Evolutionary conservation across 1,140 invertebrate species (phyloP).

Genomic region (Drosophila equinoxialis): DNA sequence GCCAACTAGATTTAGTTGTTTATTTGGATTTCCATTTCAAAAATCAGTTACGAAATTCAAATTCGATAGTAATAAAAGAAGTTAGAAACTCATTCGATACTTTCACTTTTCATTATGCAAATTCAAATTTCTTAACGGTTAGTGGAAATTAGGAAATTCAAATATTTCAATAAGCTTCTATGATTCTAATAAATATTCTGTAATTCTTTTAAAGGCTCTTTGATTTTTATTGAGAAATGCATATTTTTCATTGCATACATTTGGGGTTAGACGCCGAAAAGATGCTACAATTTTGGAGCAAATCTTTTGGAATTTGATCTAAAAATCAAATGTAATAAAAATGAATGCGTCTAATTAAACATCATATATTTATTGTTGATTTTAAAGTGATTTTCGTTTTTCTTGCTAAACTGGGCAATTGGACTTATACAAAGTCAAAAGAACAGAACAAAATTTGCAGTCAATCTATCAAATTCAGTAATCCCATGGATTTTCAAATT

Average conservation of each 20-base stretch:
- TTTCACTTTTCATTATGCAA: too few relatives aligned
- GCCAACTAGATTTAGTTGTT: not conserved
- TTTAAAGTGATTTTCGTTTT: too few relatives aligned
- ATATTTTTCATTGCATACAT: not conserved
- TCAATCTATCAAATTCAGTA: slow-evolving; percentile 4
- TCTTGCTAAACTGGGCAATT: not conserved
- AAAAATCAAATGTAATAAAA: not conserved
- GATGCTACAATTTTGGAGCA: not conserved
- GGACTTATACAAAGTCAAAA: not conserved
- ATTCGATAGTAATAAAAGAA: too few relatives aligned
- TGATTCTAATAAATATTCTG: too few relatives aligned
- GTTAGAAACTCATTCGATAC: too few relatives aligned
- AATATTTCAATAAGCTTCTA: too few relatives aligned
- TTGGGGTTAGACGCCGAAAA: not conserved
- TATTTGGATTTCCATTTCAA: not conserved
- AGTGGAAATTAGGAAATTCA: too few relatives aligned
- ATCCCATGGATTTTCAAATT: slow-evolving; percentile 4
- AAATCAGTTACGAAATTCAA: too few relatives aligned
- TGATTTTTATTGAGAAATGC: not conserved
- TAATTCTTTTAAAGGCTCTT: not conserved
- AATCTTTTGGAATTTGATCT: not conserved
- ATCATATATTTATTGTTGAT: too few relatives aligned
- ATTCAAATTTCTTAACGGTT: too few relatives aligned
- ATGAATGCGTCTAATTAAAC: not conserved
- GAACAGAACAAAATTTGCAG: not conserved